Evolutionary conservation across 2,888 invertebrate genomes (phyloP), one percentile per base, ranked within the genome.

Genomic region (Athalia circularis): DNA sequence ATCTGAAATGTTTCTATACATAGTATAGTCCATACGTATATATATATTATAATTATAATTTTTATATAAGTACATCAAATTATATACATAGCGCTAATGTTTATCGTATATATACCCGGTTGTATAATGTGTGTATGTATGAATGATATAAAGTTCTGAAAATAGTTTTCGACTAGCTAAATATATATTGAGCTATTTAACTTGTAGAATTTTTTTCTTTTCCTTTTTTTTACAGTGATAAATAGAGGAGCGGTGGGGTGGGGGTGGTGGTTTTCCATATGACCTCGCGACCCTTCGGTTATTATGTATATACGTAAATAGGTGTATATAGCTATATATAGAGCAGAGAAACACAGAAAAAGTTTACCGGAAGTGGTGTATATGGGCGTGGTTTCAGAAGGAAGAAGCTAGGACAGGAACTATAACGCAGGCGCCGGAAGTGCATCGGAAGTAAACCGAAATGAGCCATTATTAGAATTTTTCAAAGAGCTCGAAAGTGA

Each of bases 401-500:
- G 48, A 54, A 52, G 11, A 5, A 47, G 45, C 43, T 43, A 62
- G 57, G 15, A 65, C 13, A 54, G 47, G 43, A 77, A 48, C 61
- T 62, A 61, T 29, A 47, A 57, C 45, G 47, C 59, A 57, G 59
- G 13, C 43, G 65, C 45, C 65, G 77, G 65, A 65, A 50, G 57
- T 65, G 61, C 62, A 77, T 59, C 50, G 48, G 65, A 65, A 76
- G 68, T 67, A 67, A 67, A 67, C 67, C 48, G 50, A 67, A 50
- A 67, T 13, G 48, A 52, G 54, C 54, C 54, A 54, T 7, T 54
- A 29, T 29, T 29, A 29, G 29, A 29, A 29, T 29, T 29, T 29
- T 29, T 29, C 0, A 29, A 29, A 29, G 29, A 2, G 29, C 2
- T 29, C 2, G 29, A 2, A 29, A 29, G 29, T 29, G 29, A 29